Base-by-base conservation (phyloP, 2,888 invertebrate species). In the Xanthia togata region DNA sequence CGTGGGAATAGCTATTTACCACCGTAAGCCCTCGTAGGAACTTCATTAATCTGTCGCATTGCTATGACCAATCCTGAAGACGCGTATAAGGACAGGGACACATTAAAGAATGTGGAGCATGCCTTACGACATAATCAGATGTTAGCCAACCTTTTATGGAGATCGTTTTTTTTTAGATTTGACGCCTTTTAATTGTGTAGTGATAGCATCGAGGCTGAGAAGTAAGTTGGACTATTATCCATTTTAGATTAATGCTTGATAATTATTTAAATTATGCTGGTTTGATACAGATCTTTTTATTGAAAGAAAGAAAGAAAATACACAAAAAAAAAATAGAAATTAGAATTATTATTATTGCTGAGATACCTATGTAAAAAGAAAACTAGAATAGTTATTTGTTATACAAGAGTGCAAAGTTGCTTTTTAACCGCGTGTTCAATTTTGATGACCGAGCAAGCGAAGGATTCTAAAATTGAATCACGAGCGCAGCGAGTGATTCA, bases 71-170 rank as follows among this genome's bases (percentile, higher is more conserved):
- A 83, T 81, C 81, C 77, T 72, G 81, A 76, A 62, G 73, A 50
- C 50, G 67, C 88, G 38, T 85, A 86, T 86, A 87, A 83, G 88
- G 87, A 31, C 79, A 78, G 67, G 67, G 72, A 76, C 80, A 86
- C 84, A 87, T 83, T 67, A 35, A 64, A 72, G 84, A 76, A 87
- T 87, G 86, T 83, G 76, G 78, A 80, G 75, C 79, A 83, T 83
- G 87, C 84, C 75, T 87, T 84, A 87, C 84, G 82, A 87, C 83
- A 82, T 87, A 85, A 87, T 87, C 85, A 81, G 73, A 85, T 84
- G 80, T 80, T 76, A 47, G 73, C 17, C 6, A 26, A 5, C 79
- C 87, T 73, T 87, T 55, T 86, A 82, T 12, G 80, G 87, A 62
- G 65, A 73, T 81, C 55, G 62, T 67, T 50, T 50, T 50, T 50